Percentiles rank a stretch among this genome's conserved stretches.
Conservation (phyloP, 2,888 invertebrate species). For the Polyploca ridens region DNA sequence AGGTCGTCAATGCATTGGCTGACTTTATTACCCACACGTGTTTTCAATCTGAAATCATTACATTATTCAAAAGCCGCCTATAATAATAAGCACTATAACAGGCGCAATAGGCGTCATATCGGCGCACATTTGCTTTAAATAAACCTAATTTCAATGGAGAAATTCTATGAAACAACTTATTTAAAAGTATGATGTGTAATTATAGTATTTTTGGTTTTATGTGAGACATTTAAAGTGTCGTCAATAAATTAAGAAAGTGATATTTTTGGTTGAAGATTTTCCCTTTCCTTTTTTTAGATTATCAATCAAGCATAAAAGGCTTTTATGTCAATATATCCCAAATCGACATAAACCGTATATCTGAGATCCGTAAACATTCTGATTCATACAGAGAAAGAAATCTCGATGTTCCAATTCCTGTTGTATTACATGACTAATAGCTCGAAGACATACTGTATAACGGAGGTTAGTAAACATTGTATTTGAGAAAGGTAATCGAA, state of each 20-base stretch:
- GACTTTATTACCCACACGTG: conserved; percentile 7
- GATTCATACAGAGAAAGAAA: not conserved
- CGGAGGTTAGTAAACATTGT: conserved; percentile 1
- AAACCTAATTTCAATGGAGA: too few species aligned
- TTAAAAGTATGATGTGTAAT: too few species aligned
- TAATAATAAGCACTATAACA: too few species aligned
- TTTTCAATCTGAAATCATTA: not conserved
- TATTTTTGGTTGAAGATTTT: not conserved
- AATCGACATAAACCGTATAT: not conserved
- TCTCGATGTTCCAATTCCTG: not conserved
- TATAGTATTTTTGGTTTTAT: too few species aligned
- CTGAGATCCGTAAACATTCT: conserved; percentile 1
- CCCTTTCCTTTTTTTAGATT: not conserved
- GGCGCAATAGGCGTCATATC: too few species aligned
- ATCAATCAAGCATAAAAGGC: conserved; percentile 1
- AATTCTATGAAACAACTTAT: too few species aligned
- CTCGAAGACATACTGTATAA: not conserved
- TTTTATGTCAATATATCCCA: not conserved
- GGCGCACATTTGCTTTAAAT: too few species aligned
- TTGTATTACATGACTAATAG: conserved; percentile 2
- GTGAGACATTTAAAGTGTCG: too few species aligned
- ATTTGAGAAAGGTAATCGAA: not conserved
- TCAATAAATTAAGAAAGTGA: not conserved
- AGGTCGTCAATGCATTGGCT: conserved; percentile 5
- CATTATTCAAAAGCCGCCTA: too few species aligned